Base-by-base conservation (phyloP, 2,113 vertebrate genomes). In the Lethenteron reissneri region DNA sequence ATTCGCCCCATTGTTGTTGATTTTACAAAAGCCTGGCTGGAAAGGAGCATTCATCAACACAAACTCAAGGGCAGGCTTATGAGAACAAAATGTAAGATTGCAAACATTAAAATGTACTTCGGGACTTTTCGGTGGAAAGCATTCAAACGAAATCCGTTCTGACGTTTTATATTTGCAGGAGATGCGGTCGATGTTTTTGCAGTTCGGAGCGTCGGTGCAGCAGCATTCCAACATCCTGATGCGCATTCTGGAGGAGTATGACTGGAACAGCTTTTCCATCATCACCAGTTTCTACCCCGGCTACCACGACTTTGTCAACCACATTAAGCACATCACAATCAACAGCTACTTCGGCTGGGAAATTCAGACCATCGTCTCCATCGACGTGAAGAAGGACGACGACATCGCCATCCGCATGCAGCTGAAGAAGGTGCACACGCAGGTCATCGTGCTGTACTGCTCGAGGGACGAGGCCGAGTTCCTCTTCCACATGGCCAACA, bases 331-430 rank as follows among this genome's bases (percentile, higher is more conserved):
- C 57, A 99, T 91, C 0, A 92, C 97, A 74, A 92, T 97, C 79
- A 99, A 99, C 75, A 99, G 92, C 77, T 99, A 97, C 72, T 90
- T 99, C 76, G 91, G 91, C 75, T 99, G 94, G 94, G 90, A 99
- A 78, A 86, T 99, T 82, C 89, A 96, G 81, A 89, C 89, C 1
- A 72, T 88, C 75, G 89, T 99, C 78, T 79, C 80, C 2, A 80
- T 99, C 1, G 94, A 99, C 71, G 88, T 90, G 0, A 84, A 90
- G 75, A 87, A 92, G 9, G 89, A 88, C 64, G 91, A 95, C 74
- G 87, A 85, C 58, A 85, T 85, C 74, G 86, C 87, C n/a, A 25
- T 68, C 0, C 89, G 90, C 75, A 88, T 90, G 77, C 92, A 95
- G 82, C 78, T 99, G 73, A 99, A 97, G 83, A 99, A 90, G 78